phyloP scores from a whole-genome alignment of 2,797 vertebrate genomes.

The Neosilurus hyrtlii region DNA sequence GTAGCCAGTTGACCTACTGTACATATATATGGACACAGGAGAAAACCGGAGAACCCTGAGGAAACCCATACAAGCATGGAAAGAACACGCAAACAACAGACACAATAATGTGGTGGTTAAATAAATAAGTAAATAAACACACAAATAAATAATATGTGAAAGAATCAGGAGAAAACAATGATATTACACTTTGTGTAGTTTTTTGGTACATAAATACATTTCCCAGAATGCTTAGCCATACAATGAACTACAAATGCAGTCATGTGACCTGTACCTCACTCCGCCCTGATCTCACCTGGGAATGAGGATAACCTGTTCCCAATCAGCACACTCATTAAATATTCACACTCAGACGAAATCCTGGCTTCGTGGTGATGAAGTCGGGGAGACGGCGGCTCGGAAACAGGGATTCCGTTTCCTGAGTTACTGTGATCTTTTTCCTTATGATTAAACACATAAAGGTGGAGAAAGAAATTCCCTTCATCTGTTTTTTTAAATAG shows the following conservation, averaged over 20 bases:
- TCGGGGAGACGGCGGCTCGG: no score
- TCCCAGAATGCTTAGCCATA: not conserved
- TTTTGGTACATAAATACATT: not conserved
- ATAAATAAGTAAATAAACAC: no score
- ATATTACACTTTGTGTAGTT: no score
- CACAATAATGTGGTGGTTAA: no score
- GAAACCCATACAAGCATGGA: no score
- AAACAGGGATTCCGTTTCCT: no score
- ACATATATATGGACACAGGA: no score
- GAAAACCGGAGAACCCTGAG: no score
- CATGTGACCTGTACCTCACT: not conserved
- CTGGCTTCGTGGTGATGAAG: not conserved
- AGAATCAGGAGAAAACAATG: no score
- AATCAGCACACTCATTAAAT: not conserved
- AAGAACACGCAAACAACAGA: no score
- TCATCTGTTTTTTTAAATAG: not conserved
- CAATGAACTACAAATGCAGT: not conserved
- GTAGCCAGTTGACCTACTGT: no score
- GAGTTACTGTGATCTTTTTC: not conserved
- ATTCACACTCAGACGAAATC: no score
- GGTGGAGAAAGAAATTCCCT: not conserved
- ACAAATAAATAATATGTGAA: not conserved
- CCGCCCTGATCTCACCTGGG: not conserved
- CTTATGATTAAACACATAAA: not conserved
- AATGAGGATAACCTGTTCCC: not conserved